Evolutionary conservation across 2,113 vertebrate species (phyloP).

Genomic region (Chloebia gouldiae): DNA sequence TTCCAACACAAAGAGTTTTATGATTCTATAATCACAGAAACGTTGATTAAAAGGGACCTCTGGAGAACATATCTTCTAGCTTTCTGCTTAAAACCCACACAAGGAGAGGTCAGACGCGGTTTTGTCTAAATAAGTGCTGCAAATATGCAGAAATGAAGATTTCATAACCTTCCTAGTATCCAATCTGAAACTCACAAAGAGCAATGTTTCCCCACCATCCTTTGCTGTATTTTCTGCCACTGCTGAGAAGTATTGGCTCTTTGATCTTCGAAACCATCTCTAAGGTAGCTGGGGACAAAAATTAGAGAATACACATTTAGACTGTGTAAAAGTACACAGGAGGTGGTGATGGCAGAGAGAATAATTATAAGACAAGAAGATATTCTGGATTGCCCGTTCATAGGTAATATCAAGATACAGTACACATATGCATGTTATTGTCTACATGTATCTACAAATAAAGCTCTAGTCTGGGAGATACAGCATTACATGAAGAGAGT

Average conservation of each 20-base stretch:
- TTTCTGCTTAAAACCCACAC: background rate
- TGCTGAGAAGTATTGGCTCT: fast-evolving
- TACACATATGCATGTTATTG: fast-evolving
- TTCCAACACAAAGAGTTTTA: background rate
- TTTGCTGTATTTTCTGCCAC: fast-evolving
- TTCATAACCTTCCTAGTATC: background rate
- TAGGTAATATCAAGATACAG: background rate
- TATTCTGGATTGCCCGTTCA: background rate
- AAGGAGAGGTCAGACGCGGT: background rate
- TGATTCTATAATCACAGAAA: background rate
- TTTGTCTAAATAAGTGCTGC: background rate
- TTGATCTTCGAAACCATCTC: background rate
- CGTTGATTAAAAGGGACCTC: fast-evolving
- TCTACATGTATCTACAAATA: background rate
- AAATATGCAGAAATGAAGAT: background rate
- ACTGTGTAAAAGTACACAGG: background rate
- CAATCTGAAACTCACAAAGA: background rate
- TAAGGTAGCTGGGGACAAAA: background rate
- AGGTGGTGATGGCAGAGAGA: background rate
- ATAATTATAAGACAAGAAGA: fast-evolving
- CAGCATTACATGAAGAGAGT: background rate
- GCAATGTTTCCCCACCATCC: fast-evolving
- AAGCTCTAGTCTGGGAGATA: background rate
- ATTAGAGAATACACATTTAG: background rate
- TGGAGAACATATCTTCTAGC: background rate